Evolutionary conservation across 2,797 vertebrate genomes (phyloP), one percentile per base, ranked within the genome.

Genomic region (Enteromius anoplus): DNA sequence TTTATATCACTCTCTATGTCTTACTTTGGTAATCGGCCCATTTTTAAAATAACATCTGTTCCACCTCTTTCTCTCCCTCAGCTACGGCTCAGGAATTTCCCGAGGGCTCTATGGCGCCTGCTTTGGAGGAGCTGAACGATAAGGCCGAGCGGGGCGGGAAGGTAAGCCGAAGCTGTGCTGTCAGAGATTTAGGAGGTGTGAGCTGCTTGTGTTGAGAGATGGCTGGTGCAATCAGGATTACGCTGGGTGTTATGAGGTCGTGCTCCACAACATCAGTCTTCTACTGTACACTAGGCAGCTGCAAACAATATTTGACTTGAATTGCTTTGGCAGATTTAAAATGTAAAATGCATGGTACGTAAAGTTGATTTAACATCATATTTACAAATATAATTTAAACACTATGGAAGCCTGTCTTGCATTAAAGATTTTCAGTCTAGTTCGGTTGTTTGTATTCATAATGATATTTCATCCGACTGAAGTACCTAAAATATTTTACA

Each of bases 141-240:
- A 78, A 86, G 69, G 64, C 79, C 1, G 77, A 83, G 58, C 79
- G 9, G 17, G 62, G 23, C 58, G 65, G 72, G 53, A 87, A 86
- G 88, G 90, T 91, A 82, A 86, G 88, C 49, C 9, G 47, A 55
- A 65, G 26, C 26, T 29, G 60, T 29, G 60, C 26, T 29, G 62
- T 78, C 47, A 29, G 69, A 68, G 64, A 26, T 80, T 75, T 75
- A 51, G 47, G 65, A 80, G 72, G 81, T 77, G 68, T 29, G 47
- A 82, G 70, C 42, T 64, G 65, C 23, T 62, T 72, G 80, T 49
- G 71, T 53, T 85, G 76, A 83, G 68, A 70, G 66, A 51, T 70
- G 76, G 29, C 53, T 71, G 55, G 34, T 45, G 26, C 60, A 68
- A 81, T 51, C 58, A 37, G 60, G 45, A 45, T 78, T 78, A 75